Evolutionary conservation across 2,888 invertebrate genomes (phyloP).

Genomic region (Apotomis turbidana): DNA sequence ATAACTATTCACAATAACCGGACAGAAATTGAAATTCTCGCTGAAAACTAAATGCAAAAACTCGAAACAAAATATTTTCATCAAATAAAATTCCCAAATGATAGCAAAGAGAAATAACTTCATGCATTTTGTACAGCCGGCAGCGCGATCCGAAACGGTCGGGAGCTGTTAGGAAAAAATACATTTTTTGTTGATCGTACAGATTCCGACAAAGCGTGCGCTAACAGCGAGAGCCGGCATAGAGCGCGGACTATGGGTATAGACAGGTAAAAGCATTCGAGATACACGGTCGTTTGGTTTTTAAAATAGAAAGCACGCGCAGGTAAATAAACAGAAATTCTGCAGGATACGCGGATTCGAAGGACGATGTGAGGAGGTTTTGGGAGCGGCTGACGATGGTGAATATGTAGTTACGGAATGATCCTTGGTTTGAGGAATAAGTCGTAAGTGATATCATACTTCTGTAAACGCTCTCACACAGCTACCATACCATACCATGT

Average conservation of each 20-base stretch:
- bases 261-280: slow-evolving; percentile 13
- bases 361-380: too few relatives aligned
- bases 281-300: neutral
- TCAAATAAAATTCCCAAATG: slow-evolving; percentile 32
- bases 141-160: slow-evolving; percentile 23
- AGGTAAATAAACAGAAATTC: neutral
- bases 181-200: slow-evolving; percentile 41
- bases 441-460: too few relatives aligned
- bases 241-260: slow-evolving; percentile 4
- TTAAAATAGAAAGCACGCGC: too few relatives aligned
- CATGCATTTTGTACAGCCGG: slow-evolving; percentile 36
- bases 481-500: too few relatives aligned
- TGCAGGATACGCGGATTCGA: too few relatives aligned
- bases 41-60: slow-evolving; percentile 8
- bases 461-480: too few relatives aligned
- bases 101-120: slow-evolving; percentile 33
- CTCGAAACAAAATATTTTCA: slow-evolving; percentile 20
- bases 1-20: slow-evolving; percentile 5
- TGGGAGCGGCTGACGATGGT: too few relatives aligned
- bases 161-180: slow-evolving; percentile 31
- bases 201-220: slow-evolving; percentile 41
- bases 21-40: slow-evolving; percentile 8
- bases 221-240: slow-evolving; percentile 30
- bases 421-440: too few relatives aligned
- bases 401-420: too few relatives aligned